phyloP scores from a whole-genome alignment of 2,113 vertebrate species.

The Chelonoidis abingdonii region DNA sequence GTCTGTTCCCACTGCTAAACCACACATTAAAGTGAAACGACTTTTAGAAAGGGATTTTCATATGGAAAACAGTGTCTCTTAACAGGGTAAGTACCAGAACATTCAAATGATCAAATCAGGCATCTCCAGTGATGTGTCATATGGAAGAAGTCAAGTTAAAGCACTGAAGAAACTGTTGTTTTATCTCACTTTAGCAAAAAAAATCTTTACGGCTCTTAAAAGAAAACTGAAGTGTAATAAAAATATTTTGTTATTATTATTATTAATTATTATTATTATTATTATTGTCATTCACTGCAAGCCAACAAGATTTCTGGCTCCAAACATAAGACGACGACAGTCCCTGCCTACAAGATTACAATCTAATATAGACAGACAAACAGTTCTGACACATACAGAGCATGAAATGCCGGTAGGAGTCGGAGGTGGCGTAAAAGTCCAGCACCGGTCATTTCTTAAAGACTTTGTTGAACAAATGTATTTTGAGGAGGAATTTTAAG shows the following conservation, averaged over 20 bases:
- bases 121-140: not conserved
- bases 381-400: not conserved
- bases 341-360: not conserved
- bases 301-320: not conserved
- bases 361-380: not conserved
- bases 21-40: constrained; percentile 9
- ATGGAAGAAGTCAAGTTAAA: not conserved
- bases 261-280: not conserved
- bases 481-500: not conserved
- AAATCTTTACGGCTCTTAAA: constrained; percentile 3
- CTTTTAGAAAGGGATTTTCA: constrained; percentile 7
- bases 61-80: not conserved
- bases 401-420: not conserved
- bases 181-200: constrained; percentile 8
- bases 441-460: not conserved
- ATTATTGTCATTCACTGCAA: not conserved
- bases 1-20: not conserved
- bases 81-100: not conserved
- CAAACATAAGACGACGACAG: not conserved
- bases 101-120: not conserved
- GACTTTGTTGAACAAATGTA: not conserved
- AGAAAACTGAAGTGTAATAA: not conserved
- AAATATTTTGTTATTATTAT: not conserved
- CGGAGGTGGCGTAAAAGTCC: not conserved
- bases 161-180: not conserved